These are phyloP conservation scores for Berghia stephanieae DNA, from an alignment of 1,140 invertebrate species.

Conservation along the genomic window DNA sequence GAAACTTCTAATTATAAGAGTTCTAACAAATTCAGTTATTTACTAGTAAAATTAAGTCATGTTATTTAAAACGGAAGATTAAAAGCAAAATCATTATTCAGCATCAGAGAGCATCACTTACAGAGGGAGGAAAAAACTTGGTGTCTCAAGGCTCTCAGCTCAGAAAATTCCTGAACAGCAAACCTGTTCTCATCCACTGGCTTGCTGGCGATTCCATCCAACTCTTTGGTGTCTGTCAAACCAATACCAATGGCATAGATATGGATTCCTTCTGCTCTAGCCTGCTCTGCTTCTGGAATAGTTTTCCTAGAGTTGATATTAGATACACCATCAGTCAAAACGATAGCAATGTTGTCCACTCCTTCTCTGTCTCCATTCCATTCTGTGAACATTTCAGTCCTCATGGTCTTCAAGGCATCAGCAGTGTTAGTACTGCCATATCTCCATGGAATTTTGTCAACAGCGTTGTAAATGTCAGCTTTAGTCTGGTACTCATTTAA, in stretches of 20 bases:
- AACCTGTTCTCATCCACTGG: conserved; percentile 42
- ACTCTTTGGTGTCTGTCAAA: conserved; percentile 43
- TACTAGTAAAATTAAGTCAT: too few relatives aligned
- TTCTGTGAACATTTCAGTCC: conserved; percentile 47
- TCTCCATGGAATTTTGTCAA: conserved; percentile 48
- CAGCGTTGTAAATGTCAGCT: conserved; percentile 41
- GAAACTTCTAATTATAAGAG: too few relatives aligned
- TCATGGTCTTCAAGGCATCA: conserved; percentile 50
- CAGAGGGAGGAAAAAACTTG: conserved; percentile 48
- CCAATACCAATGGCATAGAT: conserved; percentile 56
- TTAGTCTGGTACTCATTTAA: conserved; percentile 42
- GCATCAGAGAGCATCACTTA: too few relatives aligned
- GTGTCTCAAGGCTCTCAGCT: conserved; percentile 42
- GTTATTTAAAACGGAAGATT: too few relatives aligned
- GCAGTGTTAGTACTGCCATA: conserved; percentile 58
- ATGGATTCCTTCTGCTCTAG: conserved; percentile 40
- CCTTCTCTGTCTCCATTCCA: conserved; percentile 50
- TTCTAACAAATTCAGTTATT: too few relatives aligned
- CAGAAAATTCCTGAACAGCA: conserved; percentile 47
- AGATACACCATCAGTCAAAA: conserved; percentile 55
- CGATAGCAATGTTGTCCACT: conserved; percentile 49
- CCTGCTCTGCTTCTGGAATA: conserved; percentile 48
- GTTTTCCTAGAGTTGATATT: conserved; percentile 55
- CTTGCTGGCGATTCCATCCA: conserved; percentile 43
- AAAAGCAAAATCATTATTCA: too few relatives aligned